Conservation (phyloP, 1,140 invertebrate genomes). For the Heliconius melpomene region DNA sequence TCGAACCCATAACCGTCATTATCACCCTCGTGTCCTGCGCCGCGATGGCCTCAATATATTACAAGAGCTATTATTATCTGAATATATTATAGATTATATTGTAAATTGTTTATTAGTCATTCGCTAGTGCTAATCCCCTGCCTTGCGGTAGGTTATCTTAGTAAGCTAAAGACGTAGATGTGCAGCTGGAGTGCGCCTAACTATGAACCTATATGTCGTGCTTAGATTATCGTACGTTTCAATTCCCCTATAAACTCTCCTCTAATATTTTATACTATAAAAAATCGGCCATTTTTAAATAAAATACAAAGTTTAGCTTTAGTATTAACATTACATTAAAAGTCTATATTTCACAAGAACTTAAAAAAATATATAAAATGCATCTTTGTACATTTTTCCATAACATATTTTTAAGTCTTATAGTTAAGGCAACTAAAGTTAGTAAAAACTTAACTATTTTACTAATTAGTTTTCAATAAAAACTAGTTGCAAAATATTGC, state of each 20-base stretch:
- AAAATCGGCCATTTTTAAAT: no score
- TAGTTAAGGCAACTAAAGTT: background rate
- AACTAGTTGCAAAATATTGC: constrained; percentile 7
- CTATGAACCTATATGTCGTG: background rate
- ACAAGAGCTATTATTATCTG: background rate
- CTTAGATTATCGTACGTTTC: background rate
- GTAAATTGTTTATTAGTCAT: background rate
- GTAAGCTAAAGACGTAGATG: background rate
- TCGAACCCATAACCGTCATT: no score
- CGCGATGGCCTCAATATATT: no score
- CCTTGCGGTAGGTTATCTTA: background rate
- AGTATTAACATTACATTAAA: no score
- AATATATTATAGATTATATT: background rate
- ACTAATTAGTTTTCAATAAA: constrained; percentile 4
- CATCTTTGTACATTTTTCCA: background rate
- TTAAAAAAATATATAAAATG: no score
- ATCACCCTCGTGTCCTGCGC: no score
- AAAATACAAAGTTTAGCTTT: no score
- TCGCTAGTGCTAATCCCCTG: background rate
- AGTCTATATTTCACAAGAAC: no score
- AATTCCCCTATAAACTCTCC: no score
- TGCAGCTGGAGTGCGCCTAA: background rate
- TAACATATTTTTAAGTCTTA: background rate
- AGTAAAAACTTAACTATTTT: background rate
- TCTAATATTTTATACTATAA: no score